Evolutionary conservation across 2,113 vertebrate genomes (phyloP).

Genomic region (Eulemur macaco): DNA sequence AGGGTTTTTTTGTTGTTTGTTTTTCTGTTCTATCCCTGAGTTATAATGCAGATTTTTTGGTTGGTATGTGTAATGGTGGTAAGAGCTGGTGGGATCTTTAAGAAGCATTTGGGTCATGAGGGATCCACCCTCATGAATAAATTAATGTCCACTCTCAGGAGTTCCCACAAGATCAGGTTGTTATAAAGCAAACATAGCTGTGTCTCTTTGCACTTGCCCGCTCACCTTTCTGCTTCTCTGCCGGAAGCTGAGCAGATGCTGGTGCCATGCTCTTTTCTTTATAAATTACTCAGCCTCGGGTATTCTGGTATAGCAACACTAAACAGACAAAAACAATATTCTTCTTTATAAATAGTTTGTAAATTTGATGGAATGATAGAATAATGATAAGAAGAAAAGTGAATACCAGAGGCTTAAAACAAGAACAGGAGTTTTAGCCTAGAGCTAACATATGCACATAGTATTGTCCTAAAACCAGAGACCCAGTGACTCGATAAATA

Average conservation of each 20-base stretch:
- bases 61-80: neutral
- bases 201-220: neutral
- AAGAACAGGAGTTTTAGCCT: neutral
- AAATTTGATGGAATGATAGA: neutral
- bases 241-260: neutral
- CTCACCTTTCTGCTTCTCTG: neutral
- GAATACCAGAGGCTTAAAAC: neutral
- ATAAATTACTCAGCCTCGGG: neutral
- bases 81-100: neutral
- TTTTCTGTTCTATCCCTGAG: slow-evolving; percentile 39
- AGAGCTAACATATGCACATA: neutral
- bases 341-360: neutral
- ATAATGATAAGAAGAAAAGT: neutral
- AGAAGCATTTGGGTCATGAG: neutral
- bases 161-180: neutral
- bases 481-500: neutral
- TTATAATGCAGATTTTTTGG: neutral
- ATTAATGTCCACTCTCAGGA: neutral
- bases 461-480: neutral
- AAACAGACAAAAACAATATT: neutral
- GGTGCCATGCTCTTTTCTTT: neutral
- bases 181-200: neutral
- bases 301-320: neutral
- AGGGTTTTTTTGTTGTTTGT: neutral
- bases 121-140: neutral